Evolutionary conservation across 2,888 invertebrate genomes (phyloP).

Genomic region (Leuctra nigra): DNA sequence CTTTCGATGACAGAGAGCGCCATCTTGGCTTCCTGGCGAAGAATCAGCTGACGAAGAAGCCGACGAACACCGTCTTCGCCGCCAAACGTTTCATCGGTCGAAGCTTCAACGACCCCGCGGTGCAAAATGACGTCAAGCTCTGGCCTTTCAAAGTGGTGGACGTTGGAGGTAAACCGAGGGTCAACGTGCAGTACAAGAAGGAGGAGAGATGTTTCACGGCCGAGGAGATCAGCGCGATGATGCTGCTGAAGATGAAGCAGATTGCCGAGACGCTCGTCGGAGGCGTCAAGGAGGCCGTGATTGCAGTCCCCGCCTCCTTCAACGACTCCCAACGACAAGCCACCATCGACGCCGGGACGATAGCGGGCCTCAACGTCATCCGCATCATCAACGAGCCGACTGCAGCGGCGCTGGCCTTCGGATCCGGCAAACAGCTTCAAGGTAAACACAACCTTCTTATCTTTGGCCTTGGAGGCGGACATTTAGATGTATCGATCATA

Average conservation of each 20-base stretch:
- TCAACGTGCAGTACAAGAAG: constrained; percentile 79
- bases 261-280: constrained; percentile 83
- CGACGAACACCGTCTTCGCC: constrained; percentile 40
- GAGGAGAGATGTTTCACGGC: constrained; percentile 83
- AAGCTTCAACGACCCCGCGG: constrained; percentile 76
- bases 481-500: constrained; percentile 91
- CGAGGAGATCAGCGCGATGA: constrained; percentile 90
- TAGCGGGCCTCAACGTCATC: constrained; percentile 79
- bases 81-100: constrained; percentile 84
- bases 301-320: constrained; percentile 88
- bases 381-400: constrained; percentile 90
- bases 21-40: no score
- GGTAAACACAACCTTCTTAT: constrained; percentile 78
- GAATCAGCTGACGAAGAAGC: constrained; percentile 49
- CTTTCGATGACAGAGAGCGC: no score
- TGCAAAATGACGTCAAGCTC: constrained; percentile 89
- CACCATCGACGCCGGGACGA: constrained; percentile 85
- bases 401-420: constrained; percentile 80
- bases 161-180: constrained; percentile 73
- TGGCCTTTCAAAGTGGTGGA: constrained; percentile 88
- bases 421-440: constrained; percentile 57
- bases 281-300: constrained; percentile 63
- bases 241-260: constrained; percentile 89
- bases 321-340: constrained; percentile 88
- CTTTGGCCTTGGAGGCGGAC: constrained; percentile 80